phyloP scores from a whole-genome alignment of 2,113 vertebrate species.

The Myrmophylax atrothorax region DNA sequence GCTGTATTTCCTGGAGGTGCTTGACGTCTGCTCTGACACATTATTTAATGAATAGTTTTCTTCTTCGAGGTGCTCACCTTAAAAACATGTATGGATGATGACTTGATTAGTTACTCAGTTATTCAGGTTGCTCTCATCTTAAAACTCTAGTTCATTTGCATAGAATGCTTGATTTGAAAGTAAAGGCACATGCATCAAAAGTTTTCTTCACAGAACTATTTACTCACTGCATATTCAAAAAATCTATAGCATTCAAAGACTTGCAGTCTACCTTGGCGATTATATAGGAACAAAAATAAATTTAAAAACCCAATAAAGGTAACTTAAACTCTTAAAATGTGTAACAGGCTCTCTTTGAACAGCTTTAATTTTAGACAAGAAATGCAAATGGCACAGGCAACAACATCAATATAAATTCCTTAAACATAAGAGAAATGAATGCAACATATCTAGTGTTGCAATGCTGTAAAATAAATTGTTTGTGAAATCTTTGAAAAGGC shows the following conservation, averaged over 20 bases:
- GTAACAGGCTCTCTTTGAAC: not conserved
- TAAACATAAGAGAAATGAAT: not conserved
- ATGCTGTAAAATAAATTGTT: not conserved
- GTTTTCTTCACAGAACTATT: not conserved
- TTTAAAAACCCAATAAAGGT: not conserved
- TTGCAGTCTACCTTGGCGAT: not conserved
- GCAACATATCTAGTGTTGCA: not conserved
- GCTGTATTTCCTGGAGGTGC: not conserved
- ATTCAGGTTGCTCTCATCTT: not conserved
- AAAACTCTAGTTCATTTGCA: not conserved
- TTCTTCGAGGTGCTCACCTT: not conserved
- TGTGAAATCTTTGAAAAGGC: not conserved
- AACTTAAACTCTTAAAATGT: not conserved
- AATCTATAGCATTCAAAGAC: not conserved
- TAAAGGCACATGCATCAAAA: not conserved
- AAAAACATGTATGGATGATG: not conserved
- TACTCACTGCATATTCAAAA: not conserved
- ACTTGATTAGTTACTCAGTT: not conserved
- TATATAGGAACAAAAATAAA: not conserved
- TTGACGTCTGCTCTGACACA: not conserved
- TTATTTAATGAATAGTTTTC: not conserved
- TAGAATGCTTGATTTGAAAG: not conserved
- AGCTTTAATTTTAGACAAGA: not conserved
- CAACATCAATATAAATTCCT: not conserved
- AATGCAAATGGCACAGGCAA: not conserved